These are phyloP conservation scores for Sebastes trivittatus DNA, from an alignment of 2,797 vertebrate species.

Conservation along the genomic window DNA sequence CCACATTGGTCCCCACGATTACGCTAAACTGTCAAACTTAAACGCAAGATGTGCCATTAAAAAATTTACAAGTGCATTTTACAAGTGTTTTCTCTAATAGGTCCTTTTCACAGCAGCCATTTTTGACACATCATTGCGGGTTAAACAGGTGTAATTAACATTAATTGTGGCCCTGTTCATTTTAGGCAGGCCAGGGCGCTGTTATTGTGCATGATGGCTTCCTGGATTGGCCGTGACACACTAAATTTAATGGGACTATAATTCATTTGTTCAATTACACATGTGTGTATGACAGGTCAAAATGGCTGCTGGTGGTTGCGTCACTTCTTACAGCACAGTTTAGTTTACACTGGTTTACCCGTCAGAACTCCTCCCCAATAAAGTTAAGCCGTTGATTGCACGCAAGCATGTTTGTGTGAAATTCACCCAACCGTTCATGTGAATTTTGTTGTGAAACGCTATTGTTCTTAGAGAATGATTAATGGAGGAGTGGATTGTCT, in stretches of 20 bases:
- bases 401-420: neutral
- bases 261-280: neutral
- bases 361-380: slow-evolving; percentile 1
- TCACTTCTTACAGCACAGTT: slow-evolving; percentile 34
- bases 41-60: neutral
- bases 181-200: neutral
- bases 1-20: neutral
- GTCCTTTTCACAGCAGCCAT: neutral
- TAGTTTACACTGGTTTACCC: slow-evolving; percentile 8
- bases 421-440: neutral
- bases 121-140: neutral
- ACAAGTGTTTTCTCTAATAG: neutral
- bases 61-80: neutral
- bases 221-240: neutral
- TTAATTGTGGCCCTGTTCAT: neutral
- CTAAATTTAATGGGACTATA: neutral
- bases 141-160: neutral
- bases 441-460: neutral
- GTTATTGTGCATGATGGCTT: neutral
- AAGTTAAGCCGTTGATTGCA: slow-evolving; percentile 16
- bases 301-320: neutral
- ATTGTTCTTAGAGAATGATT: neutral
- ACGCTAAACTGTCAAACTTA: neutral
- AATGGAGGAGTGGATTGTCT: neutral
- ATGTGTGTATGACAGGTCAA: neutral